These are phyloP conservation scores for Odontomachus brunneus DNA, from an alignment of 1,140 invertebrate species.

Conservation along the genomic window DNA sequence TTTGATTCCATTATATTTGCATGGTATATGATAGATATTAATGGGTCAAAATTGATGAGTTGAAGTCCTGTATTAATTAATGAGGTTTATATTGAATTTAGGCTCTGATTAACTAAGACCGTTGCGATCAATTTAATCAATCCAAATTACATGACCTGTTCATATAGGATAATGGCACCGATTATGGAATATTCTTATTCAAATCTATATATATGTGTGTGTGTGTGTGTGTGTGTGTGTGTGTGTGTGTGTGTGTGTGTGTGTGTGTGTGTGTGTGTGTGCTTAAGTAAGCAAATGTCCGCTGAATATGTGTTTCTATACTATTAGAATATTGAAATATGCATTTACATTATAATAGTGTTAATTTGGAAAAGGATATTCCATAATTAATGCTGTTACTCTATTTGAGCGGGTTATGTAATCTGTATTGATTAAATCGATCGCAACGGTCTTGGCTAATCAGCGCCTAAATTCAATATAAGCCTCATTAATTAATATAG, in stretches of 20 bases:
- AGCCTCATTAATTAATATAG: conserved; percentile 6
- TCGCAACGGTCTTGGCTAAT: neutral
- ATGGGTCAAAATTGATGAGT: neutral
- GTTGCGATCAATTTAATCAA: conserved; percentile 2
- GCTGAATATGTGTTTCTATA: no score
- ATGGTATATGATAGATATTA: neutral
- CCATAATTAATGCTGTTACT: no score
- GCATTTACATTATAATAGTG: no score
- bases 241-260: no score
- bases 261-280: no score
- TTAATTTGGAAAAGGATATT: no score
- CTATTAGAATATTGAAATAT: no score
- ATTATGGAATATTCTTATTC: no score
- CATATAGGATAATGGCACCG: no score
- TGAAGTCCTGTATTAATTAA: neutral
- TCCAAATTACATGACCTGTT: neutral
- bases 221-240: neutral
- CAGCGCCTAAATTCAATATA: neutral
- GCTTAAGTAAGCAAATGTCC: no score
- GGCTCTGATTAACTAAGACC: neutral
- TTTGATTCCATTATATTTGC: neutral
- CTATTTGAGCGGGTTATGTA: neutral
- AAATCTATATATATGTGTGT: neutral
- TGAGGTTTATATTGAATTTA: conserved; percentile 12
- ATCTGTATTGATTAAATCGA: conserved; percentile 8